Base-by-base conservation (phyloP, 2,113 vertebrate genomes). In the Nematolebias whitei region DNA sequence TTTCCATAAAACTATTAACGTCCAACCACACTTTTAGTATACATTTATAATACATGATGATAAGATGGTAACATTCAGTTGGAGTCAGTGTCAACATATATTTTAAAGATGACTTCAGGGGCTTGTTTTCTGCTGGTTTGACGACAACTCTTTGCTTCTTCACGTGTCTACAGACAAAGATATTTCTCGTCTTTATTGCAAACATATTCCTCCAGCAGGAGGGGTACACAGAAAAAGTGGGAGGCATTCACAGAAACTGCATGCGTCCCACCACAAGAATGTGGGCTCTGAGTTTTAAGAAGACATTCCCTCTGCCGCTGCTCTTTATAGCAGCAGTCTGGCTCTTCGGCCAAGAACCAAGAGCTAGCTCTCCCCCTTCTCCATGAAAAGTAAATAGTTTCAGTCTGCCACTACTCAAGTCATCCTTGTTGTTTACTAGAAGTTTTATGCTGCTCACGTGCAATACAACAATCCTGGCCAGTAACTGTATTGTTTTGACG, bases 231-330 rank as follows among this genome's bases (percentile, higher is more conserved):
- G 84, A 79, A 80, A 60, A 83, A 86, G 85, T 49, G 54, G 78
- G 76, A 87, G 79, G 66, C 86, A 76, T 79, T 83, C 82, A 74
- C 79, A 90, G 84, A 85, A 90, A 90, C 78, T 89, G 90, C 88
- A 87, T 91, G 88, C 83, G 85, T 88, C 71, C 73, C 67, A 80
- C 92, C 91, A 76, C 90, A 93, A 92, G 85, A 91, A 93, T 92
- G 89, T 73, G 79, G 82, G 84, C 83, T 86, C 74, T 45, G 81
- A 78, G 74, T 89, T 89, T 83, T 78, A 82, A 89, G 88, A 87
- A 91, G 84, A 90, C 82, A 86, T 88, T 91, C 87, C 85, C 85
- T 81, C 75, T 70, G 81, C 84, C 70, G 75, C 69, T 78, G 82
- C 80, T 85, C 88, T 89, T 89, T 91, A 91, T 84, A 91, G 89